A percentile compares a stretch with the other conserved stretches of the same genome.
These are phyloP conservation scores for Zygogramma bicolorata DNA, from an alignment of 2,888 invertebrate species.

Conservation along the genomic window DNA sequence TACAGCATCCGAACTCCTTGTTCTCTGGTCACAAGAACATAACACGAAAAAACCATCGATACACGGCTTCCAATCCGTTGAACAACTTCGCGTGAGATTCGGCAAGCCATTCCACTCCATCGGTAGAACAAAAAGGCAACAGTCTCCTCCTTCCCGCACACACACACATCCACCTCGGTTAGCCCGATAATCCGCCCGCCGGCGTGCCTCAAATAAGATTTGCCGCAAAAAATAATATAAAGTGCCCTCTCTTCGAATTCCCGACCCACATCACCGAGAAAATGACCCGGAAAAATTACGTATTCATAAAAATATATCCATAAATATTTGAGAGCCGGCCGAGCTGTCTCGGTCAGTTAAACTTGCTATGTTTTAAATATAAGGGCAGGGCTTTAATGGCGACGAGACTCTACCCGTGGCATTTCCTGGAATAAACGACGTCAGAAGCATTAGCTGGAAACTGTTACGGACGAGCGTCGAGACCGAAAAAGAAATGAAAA, in stretches of 20 bases:
- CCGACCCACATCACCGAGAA: slow-evolving; percentile 30
- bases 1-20: too few relatives aligned
- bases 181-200: neutral
- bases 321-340: slow-evolving; percentile 45
- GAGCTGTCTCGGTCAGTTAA: slow-evolving; percentile 49
- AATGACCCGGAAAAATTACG: slow-evolving; percentile 44
- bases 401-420: slow-evolving; percentile 31
- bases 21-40: neutral
- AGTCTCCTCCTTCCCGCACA: too few relatives aligned
- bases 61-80: neutral
- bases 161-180: slow-evolving; percentile 2
- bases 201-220: neutral
- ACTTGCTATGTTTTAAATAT: slow-evolving; percentile 45
- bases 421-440: slow-evolving; percentile 35
- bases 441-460: slow-evolving; percentile 24
- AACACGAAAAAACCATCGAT: neutral
- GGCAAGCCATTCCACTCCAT: neutral
- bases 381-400: slow-evolving; percentile 42
- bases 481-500: neutral
- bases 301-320: slow-evolving; percentile 46
- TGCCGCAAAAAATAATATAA: neutral
- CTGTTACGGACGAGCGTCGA: slow-evolving; percentile 1
- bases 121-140: neutral
- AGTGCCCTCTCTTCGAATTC: slow-evolving; percentile 21
- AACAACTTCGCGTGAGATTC: neutral